Percentiles rank a stretch among this genome's conserved stretches.
Evolutionary conservation across 2,797 vertebrate genomes (phyloP).

Genomic region (Gymnoscopelus microlampas): DNA sequence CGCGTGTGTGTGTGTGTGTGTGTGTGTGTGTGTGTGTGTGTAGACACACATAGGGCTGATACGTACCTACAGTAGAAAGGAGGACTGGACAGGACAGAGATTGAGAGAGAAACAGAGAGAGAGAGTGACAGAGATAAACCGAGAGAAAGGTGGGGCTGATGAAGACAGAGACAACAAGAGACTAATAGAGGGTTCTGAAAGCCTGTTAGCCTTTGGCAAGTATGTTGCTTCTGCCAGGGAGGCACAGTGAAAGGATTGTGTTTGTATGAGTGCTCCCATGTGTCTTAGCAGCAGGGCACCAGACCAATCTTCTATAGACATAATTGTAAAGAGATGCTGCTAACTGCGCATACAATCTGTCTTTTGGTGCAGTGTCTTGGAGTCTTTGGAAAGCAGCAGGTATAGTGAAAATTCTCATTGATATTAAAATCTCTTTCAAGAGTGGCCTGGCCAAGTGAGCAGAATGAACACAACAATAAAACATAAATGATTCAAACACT

Average conservation of each 20-base stretch:
- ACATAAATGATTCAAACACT: too few species aligned
- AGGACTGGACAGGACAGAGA: slow-evolving; percentile 29
- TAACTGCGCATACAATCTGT: slow-evolving; percentile 60
- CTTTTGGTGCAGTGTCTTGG: slow-evolving; percentile 38
- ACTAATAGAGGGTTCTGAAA: not conserved
- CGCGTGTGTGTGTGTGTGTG: too few species aligned
- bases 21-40: too few species aligned
- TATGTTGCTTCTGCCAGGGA: slow-evolving; percentile 54
- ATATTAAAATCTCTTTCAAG: too few species aligned
- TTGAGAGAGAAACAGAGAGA: slow-evolving; percentile 32
- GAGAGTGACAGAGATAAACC: slow-evolving; percentile 10
- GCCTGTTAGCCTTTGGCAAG: slow-evolving; percentile 27
- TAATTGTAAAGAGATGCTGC: slow-evolving; percentile 44
- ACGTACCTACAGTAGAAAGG: too few species aligned
- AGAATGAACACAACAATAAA: too few species aligned
- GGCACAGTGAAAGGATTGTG: slow-evolving; percentile 51
- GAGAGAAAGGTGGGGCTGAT: not conserved
- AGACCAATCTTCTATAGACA: slow-evolving; percentile 53
- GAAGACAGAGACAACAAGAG: slow-evolving; percentile 18
- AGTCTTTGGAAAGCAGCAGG: too few species aligned
- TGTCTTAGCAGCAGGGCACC: slow-evolving; percentile 45
- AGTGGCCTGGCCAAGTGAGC: too few species aligned
- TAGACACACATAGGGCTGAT: too few species aligned
- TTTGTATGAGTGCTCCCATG: slow-evolving; percentile 55
- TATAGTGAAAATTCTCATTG: too few species aligned